A percentile compares a stretch with the other conserved stretches of the same genome.
phyloP scores from a whole-genome alignment of 2,797 vertebrate species.

The Lagorchestes hirsutus region DNA sequence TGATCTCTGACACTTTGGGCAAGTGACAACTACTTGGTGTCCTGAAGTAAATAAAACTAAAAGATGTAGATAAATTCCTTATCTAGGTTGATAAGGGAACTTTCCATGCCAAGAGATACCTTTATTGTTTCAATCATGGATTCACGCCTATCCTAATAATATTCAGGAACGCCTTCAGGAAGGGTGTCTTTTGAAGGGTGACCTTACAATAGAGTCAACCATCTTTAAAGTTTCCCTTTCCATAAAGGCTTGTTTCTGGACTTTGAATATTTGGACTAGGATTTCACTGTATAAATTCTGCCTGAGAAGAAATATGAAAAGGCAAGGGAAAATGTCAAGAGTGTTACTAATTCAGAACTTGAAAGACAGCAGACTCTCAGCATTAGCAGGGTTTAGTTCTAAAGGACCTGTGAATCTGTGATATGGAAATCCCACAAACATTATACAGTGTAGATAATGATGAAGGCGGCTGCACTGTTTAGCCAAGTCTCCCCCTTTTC shows the following conservation, averaged over 20 bases:
- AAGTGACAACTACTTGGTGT: background rate
- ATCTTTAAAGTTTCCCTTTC: background rate
- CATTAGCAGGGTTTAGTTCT: background rate
- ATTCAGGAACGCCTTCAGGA: background rate
- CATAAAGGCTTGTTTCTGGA: background rate
- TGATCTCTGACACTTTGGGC: background rate
- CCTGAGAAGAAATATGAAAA: constrained; percentile 12
- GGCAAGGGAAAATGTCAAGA: background rate
- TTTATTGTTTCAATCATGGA: background rate
- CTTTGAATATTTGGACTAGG: background rate
- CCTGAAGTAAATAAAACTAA: background rate
- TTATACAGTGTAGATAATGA: background rate
- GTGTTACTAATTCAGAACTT: constrained; percentile 12
- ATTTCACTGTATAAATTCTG: background rate
- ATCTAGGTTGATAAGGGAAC: background rate
- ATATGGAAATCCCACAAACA: background rate
- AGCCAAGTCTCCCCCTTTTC: background rate
- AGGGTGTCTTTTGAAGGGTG: background rate
- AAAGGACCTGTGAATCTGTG: background rate
- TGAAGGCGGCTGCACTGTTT: background rate
- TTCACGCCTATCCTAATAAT: background rate
- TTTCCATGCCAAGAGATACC: background rate
- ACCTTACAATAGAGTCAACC: background rate
- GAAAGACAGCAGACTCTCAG: background rate
- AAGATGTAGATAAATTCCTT: background rate